phyloP scores from a whole-genome alignment of 2,113 vertebrate genomes.

The Nerophis ophidion region DNA sequence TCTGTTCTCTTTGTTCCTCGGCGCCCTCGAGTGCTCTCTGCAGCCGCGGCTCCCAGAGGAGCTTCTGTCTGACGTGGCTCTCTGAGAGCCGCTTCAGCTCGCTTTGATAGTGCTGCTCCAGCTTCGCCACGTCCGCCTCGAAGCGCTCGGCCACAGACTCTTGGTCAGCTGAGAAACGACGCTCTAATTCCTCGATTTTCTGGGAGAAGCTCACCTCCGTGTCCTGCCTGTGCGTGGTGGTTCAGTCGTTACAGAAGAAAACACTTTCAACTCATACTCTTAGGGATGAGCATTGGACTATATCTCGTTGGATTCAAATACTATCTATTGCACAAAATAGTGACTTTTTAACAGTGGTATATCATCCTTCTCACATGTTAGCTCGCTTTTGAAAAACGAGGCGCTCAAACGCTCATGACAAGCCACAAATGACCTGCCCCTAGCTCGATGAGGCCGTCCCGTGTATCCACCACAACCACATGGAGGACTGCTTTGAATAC shows the following conservation, averaged over 20 bases:
- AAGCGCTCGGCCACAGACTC: slow-evolving; percentile 71
- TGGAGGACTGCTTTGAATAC: no score
- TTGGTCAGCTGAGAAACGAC: slow-evolving; percentile 73
- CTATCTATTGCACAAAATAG: no score
- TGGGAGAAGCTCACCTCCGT: slow-evolving; percentile 79
- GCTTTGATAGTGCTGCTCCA: slow-evolving; percentile 69
- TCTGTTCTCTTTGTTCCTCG: slow-evolving; percentile 44
- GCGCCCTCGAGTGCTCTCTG: slow-evolving; percentile 61
- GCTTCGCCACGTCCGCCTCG: slow-evolving; percentile 60
- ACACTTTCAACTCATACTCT: not conserved
- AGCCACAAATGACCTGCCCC: no score
- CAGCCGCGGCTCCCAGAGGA: slow-evolving; percentile 76
- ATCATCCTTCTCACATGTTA: no score
- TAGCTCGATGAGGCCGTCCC: no score
- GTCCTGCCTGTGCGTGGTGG: slow-evolving; percentile 81
- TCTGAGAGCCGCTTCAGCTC: slow-evolving; percentile 69
- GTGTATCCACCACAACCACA: no score
- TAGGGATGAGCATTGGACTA: not conserved
- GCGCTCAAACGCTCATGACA: no score
- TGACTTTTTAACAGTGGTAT: no score
- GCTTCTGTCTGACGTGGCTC: slow-evolving; percentile 65
- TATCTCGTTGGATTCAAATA: no score
- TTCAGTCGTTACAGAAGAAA: slow-evolving; percentile 46
- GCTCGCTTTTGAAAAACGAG: no score
- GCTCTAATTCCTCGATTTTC: slow-evolving; percentile 77